Evolutionary conservation across 2,888 invertebrate genomes (phyloP).

Genomic region (Nysson spinosus): DNA sequence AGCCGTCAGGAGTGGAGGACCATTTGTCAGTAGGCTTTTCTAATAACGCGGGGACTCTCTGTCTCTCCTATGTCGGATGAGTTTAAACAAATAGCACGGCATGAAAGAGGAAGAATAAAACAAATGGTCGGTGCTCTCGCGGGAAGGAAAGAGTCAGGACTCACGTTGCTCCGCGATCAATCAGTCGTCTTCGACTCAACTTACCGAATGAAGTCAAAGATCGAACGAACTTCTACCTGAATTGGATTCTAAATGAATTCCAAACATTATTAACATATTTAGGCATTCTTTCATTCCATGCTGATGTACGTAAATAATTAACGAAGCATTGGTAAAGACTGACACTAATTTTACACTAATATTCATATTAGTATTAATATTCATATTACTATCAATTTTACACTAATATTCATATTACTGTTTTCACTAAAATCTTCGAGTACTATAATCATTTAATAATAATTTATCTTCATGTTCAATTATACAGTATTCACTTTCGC

Average conservation of each 20-base stretch:
- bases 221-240: slow-evolving; percentile 52
- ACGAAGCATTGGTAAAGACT: too few relatives aligned
- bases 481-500: too few relatives aligned
- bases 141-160: slow-evolving; percentile 53
- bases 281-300: too few relatives aligned
- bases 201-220: slow-evolving; percentile 53
- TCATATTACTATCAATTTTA: too few relatives aligned
- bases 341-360: too few relatives aligned
- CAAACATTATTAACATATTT: neutral
- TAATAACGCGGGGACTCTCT: slow-evolving; percentile 56
- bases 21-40: slow-evolving; percentile 61
- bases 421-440: neutral
- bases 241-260: slow-evolving; percentile 26
- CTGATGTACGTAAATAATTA: too few relatives aligned
- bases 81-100: slow-evolving; percentile 64
- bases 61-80: slow-evolving; percentile 28
- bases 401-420: too few relatives aligned
- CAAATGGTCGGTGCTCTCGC: slow-evolving; percentile 65
- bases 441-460: too few relatives aligned
- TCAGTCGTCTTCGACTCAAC: slow-evolving; percentile 58
- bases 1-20: slow-evolving; percentile 40
- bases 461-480: too few relatives aligned
- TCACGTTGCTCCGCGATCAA: slow-evolving; percentile 72
- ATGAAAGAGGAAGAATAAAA: slow-evolving; percentile 63
- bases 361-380: too few relatives aligned